phyloP scores from a whole-genome alignment of 2,113 vertebrate species.

The Brachypodius melanocephalos region DNA sequence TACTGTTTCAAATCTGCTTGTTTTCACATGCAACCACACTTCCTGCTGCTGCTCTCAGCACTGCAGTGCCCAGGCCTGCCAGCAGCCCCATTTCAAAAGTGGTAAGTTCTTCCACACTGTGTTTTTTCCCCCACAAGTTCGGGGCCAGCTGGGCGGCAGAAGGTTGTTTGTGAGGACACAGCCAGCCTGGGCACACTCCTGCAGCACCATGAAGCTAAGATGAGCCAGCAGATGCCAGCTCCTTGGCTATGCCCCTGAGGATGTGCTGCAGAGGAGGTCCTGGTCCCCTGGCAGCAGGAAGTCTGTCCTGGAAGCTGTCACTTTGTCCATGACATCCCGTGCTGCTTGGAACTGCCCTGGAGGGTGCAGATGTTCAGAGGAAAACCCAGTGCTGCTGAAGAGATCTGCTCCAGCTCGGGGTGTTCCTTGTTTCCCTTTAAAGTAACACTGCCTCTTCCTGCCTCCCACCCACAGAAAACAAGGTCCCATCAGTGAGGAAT shows the following conservation, averaged over 20 bases:
- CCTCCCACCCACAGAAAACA: not conserved
- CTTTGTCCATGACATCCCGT: fast-evolving
- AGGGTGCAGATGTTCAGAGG: not conserved
- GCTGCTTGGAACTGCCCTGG: not conserved
- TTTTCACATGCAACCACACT: constrained; percentile 49
- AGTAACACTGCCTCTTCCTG: fast-evolving
- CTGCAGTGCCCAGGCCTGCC: not conserved
- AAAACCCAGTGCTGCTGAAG: not conserved
- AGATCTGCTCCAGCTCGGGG: not conserved
- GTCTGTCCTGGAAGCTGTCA: not conserved
- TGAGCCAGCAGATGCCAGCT: not conserved
- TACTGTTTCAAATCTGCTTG: constrained; percentile 50
- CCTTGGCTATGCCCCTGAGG: not conserved
- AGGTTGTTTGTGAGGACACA: not conserved
- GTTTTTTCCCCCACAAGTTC: not conserved
- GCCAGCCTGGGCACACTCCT: not conserved
- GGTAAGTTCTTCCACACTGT: not conserved
- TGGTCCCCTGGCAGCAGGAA: not conserved
- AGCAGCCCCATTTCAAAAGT: not conserved
- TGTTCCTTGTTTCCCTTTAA: not conserved
- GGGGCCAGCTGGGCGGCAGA: not conserved
- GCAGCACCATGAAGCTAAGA: not conserved
- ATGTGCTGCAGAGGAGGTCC: not conserved
- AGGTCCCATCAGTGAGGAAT: not conserved
- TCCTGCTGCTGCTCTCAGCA: constrained; percentile 43